These are phyloP conservation scores for Dolichallabes microphthalmus DNA, from an alignment of 2,113 vertebrate genomes.

Conservation along the genomic window DNA sequence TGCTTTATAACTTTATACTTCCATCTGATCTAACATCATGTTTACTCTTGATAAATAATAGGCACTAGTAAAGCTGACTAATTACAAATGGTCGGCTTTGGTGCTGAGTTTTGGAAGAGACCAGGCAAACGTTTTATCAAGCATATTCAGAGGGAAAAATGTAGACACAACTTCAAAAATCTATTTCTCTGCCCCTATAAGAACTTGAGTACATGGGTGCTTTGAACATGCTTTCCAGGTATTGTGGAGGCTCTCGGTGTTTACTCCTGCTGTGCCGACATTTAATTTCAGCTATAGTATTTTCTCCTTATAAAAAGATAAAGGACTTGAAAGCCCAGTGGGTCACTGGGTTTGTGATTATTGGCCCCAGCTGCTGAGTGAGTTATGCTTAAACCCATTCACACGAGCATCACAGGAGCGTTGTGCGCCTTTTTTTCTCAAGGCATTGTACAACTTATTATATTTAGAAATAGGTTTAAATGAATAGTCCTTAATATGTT, in stretches of 20 bases:
- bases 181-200: conserved; percentile 14
- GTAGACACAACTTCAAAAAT: conserved; percentile 31
- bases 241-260: conserved; percentile 37
- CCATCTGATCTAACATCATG: not conserved
- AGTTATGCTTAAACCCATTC: conserved; percentile 40
- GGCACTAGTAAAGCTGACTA: not conserved
- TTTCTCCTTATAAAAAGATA: conserved; percentile 41
- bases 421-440: not conserved
- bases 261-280: conserved; percentile 46
- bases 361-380: conserved; percentile 31
- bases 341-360: conserved; percentile 43
- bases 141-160: not conserved
- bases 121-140: not conserved
- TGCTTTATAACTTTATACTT: conserved; percentile 18
- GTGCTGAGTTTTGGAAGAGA: not conserved
- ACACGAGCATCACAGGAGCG: conserved; percentile 28
- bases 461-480: not conserved
- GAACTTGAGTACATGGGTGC: conserved; percentile 37
- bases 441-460: not conserved
- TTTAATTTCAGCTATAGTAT: conserved; percentile 41
- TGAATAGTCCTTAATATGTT: not conserved
- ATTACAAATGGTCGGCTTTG: not conserved
- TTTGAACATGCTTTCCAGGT: conserved; percentile 47
- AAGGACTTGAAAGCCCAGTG: conserved; percentile 28
- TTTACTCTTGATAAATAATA: not conserved